Base-by-base conservation (phyloP, 2,888 invertebrate species). In the Aelia acuminata region DNA sequence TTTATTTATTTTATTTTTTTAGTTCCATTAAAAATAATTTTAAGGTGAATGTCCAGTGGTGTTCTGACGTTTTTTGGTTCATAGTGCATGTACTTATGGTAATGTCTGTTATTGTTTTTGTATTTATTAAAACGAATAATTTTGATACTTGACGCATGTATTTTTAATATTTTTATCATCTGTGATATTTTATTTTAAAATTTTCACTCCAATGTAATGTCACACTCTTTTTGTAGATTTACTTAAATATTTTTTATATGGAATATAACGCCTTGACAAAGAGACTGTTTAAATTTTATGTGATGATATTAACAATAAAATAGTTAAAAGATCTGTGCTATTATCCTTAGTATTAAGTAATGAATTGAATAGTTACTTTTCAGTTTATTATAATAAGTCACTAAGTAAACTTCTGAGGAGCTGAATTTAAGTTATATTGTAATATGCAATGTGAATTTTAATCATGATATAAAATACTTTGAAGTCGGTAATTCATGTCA, bases 221-320 rank as follows among this genome's bases (percentile, higher is more conserved):
- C 15, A 13, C 43, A n/a, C 3, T 5, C 18, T 43, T n/a, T 2
- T 80, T 39, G 1, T 39, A 43, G 22, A n/a, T 47, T 80, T n/a
- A 80, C 43, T 80, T 43, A 11, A 13, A 80, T 47, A 35, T n/a
- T 47, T 70, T 80, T 80, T 39, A 75, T 39, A 75, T 22, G 43
- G 8, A 43, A 43, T 7, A 80, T n/a, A 80, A 80, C 18, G 43
- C 80, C 43, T 47, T 80, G 1, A 39, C 22, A 13, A 43, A 22
- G n/a, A 80, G 80, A 43, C 80, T 80, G 43, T 80, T 31, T 70
- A 80, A 80, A 47, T n/a, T 80, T 39, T 75, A 75, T 80, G 31
- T 10, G 8, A 10, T 80, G 22, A 43, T 80, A 80, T 22, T 43
- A 80, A 80, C 80, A 80, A 43, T 80, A 39, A 80, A 43, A n/a